A percentile compares a stretch with the other conserved stretches of the same genome.
Evolutionary conservation across 2,797 vertebrate genomes (phyloP).

Genomic region (Lithobates pipiens): DNA sequence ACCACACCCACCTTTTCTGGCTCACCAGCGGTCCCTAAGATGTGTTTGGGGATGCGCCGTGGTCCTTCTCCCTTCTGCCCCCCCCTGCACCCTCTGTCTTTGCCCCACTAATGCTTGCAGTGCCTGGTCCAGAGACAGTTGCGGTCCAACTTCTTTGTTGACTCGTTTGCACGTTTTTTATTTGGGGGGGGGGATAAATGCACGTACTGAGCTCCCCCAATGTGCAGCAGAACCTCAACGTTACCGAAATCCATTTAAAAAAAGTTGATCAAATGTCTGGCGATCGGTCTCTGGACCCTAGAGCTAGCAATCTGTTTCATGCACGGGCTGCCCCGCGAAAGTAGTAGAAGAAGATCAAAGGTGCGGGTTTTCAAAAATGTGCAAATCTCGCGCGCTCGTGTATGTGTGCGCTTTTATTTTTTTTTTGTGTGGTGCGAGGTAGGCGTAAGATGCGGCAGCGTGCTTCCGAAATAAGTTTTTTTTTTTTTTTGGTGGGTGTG

Average conservation of each 20-base stretch:
- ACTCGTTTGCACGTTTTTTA: no score
- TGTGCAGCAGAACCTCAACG: no score
- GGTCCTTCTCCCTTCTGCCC: not conserved
- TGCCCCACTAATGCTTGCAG: not conserved
- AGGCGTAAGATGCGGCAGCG: not conserved
- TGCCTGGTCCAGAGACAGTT: not conserved
- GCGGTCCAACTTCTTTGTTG: not conserved
- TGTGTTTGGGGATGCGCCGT: constrained; percentile 22
- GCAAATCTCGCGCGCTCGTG: no score
- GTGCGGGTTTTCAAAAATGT: no score
- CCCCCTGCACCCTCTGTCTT: not conserved
- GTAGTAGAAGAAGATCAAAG: no score
- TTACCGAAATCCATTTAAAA: no score
- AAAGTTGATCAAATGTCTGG: no score
- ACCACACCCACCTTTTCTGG: constrained; percentile 56
- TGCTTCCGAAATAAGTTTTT: constrained; percentile 25
- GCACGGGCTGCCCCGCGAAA: no score
- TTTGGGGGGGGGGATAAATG: no score
- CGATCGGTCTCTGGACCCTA: not conserved
- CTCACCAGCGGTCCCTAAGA: constrained; percentile 14
- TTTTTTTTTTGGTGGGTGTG: constrained; percentile 32
- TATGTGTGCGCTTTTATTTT: not conserved
- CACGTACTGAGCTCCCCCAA: no score
- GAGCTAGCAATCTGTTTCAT: not conserved
- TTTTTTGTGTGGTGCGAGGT: not conserved